Evolutionary conservation across 2,113 vertebrate species (phyloP).

Genomic region (Rhagologus leucostigma): DNA sequence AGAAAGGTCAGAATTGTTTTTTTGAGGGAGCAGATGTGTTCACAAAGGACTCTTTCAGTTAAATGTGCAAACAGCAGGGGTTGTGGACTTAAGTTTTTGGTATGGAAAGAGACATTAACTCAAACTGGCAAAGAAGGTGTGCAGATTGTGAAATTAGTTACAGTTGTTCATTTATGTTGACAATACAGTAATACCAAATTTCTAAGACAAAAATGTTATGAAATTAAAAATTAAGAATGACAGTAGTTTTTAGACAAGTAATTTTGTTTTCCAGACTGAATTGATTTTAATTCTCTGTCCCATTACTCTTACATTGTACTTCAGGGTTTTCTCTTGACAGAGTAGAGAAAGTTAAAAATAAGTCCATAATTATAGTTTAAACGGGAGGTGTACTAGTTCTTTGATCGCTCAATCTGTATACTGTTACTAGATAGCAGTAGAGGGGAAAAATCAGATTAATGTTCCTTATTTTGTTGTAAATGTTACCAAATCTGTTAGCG

Average conservation of each 20-base stretch:
- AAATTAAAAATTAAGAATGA: background rate
- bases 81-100: background rate
- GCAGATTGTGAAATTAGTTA: background rate
- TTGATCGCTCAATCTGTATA: background rate
- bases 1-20: background rate
- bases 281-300: background rate
- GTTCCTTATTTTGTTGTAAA: background rate
- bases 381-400: background rate
- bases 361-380: background rate
- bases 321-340: background rate
- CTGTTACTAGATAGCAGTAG: background rate
- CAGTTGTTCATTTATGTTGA: background rate
- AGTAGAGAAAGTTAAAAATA: background rate
- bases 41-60: background rate
- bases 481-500: background rate
- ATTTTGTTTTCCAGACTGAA: background rate
- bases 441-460: background rate
- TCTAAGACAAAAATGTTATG: background rate
- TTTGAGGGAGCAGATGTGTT: background rate
- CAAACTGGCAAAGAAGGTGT: background rate
- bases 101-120: background rate
- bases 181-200: background rate
- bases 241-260: background rate
- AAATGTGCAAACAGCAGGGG: background rate
- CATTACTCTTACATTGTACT: background rate